Conservation (phyloP, 2,888 invertebrate species). For the Strigamia maritima region DNA sequence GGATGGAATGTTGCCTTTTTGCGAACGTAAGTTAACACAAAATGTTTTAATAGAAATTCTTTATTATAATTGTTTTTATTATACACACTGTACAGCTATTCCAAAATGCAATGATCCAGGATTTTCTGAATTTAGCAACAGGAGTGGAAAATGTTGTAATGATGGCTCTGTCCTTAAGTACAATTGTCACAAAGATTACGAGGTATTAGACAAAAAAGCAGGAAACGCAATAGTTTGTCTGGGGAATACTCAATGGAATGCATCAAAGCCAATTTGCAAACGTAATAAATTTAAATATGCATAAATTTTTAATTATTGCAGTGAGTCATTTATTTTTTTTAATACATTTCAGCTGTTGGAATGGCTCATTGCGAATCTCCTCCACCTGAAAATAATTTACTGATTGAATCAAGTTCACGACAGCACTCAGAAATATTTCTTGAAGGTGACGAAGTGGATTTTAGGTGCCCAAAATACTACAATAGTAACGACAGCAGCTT, state of each 20-base stretch:
- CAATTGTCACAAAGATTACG: not conserved
- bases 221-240: not conserved
- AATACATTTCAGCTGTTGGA: not conserved
- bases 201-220: not conserved
- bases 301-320: not conserved
- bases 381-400: not conserved
- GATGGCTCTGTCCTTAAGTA: not conserved
- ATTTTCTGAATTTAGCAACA: not conserved
- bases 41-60: too few relatives aligned
- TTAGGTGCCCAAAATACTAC: not conserved
- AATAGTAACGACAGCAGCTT: not conserved
- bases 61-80: too few relatives aligned
- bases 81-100: not conserved
- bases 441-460: not conserved
- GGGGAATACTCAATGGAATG: not conserved
- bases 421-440: not conserved
- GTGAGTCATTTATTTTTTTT: too few relatives aligned
- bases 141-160: not conserved
- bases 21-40: not conserved
- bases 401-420: not conserved
- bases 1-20: not conserved
- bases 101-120: not conserved
- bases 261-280: constrained; percentile 4
- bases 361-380: not conserved
- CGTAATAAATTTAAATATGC: not conserved